These are phyloP conservation scores for Cerastis rubricosa DNA, from an alignment of 2,888 invertebrate species.

Conservation along the genomic window DNA sequence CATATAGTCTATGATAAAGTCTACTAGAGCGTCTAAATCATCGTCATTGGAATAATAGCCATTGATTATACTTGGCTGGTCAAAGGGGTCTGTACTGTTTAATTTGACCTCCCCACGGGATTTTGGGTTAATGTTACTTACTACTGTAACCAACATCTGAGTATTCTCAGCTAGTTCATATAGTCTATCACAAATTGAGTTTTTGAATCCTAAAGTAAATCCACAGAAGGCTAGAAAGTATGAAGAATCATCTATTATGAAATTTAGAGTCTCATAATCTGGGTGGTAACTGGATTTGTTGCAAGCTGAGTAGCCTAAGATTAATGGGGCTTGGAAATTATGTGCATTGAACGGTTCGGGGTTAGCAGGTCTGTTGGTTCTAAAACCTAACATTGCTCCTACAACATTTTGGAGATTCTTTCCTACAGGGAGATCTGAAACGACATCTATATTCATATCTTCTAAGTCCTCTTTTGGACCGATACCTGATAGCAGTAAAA, in stretches of 20 bases:
- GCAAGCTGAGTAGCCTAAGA: constrained; percentile 39
- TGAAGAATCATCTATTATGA: constrained; percentile 19
- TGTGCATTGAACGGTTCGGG: constrained; percentile 32
- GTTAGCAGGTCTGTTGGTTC: constrained; percentile 27
- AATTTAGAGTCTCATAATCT: constrained; percentile 24
- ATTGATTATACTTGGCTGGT: constrained; percentile 27
- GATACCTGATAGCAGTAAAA: constrained; percentile 79
- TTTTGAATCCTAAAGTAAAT: constrained; percentile 32
- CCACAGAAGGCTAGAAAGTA: constrained; percentile 27
- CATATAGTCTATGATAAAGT: constrained; percentile 20
- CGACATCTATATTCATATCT: constrained; percentile 67
- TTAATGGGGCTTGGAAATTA: constrained; percentile 23
- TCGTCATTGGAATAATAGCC: constrained; percentile 29
- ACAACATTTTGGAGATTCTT: constrained; percentile 76
- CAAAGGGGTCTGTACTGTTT: constrained; percentile 34
- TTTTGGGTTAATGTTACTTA: constrained; percentile 20
- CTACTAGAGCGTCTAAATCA: constrained; percentile 34
- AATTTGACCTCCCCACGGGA: constrained; percentile 39
- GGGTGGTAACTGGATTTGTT: constrained; percentile 9
- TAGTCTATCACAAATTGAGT: constrained; percentile 38
- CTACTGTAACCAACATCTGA: constrained; percentile 20
- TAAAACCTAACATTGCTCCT: constrained; percentile 34
- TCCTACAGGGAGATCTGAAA: constrained; percentile 77
- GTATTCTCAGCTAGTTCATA: neutral
- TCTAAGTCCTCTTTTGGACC: constrained; percentile 73